Evolutionary conservation across 2,888 invertebrate species (phyloP).

Genomic region (Hirtodrosophila duncani): DNA sequence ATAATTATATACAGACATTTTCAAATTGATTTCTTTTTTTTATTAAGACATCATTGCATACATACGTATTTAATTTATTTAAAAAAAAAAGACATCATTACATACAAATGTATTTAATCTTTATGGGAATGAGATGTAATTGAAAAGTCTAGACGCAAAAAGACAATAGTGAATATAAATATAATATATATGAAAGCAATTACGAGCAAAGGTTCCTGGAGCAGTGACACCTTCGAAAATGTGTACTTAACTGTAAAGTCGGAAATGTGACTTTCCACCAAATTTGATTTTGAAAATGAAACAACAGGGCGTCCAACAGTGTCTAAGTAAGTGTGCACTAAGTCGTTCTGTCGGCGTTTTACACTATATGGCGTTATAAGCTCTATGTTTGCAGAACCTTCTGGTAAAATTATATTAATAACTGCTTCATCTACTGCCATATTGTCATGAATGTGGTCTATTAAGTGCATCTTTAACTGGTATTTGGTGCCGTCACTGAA

Average conservation of each 20-base stretch:
- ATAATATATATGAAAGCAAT: constrained; percentile 92
- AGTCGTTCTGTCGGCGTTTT: constrained; percentile 84
- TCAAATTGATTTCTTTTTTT: too few relatives aligned
- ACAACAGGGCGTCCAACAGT: constrained; percentile 95
- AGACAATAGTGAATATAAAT: constrained; percentile 94
- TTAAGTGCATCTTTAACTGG: constrained; percentile 92
- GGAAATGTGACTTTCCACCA: constrained; percentile 97
- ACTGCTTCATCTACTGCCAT: constrained; percentile 94
- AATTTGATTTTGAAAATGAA: constrained; percentile 87
- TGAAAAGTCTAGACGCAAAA: constrained; percentile 97
- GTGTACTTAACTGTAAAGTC: constrained; percentile 94
- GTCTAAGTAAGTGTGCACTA: constrained; percentile 96
- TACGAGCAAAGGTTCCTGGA: constrained; percentile 95
- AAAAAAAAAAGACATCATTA: not conserved
- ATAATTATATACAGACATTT: too few relatives aligned
- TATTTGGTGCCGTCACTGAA: constrained; percentile 89
- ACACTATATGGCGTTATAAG: constrained; percentile 90
- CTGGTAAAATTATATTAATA: constrained; percentile 95
- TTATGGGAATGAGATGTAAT: constrained; percentile 81
- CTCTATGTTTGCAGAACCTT: constrained; percentile 91
- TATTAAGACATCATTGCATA: too few relatives aligned
- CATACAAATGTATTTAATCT: constrained; percentile 27
- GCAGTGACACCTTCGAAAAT: constrained; percentile 90
- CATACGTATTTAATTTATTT: not conserved
- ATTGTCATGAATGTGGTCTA: constrained; percentile 98